Evolutionary conservation across 2,888 invertebrate species (phyloP).

Genomic region (Lepidonotus clava): DNA sequence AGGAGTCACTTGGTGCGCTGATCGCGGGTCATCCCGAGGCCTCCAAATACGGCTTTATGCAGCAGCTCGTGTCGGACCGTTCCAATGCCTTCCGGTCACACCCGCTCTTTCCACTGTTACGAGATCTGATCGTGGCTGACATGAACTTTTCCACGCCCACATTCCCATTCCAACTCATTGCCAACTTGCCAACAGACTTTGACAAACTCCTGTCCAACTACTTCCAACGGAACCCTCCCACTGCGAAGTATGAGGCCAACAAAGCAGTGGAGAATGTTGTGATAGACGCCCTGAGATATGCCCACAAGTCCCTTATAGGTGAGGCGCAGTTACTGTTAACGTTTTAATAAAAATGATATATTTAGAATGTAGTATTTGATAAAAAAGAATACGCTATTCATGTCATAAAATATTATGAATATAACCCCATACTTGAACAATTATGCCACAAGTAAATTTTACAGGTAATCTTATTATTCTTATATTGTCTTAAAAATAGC

Average conservation of each 20-base stretch:
- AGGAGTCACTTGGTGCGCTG: not conserved
- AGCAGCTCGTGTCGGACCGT: constrained; percentile 76
- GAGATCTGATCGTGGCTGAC: constrained; percentile 80
- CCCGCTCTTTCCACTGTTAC: constrained; percentile 78
- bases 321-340: too few species aligned
- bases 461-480: not conserved
- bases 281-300: constrained; percentile 78
- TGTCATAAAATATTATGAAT: too few species aligned
- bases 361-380: too few species aligned
- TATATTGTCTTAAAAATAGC: too few species aligned
- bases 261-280: constrained; percentile 78
- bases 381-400: too few species aligned
- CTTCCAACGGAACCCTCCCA: constrained; percentile 74
- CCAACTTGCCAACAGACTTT: constrained; percentile 78
- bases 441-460: too few species aligned
- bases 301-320: constrained; percentile 79
- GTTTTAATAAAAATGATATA: too few species aligned
- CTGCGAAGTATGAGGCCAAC: constrained; percentile 76
- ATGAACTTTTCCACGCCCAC: constrained; percentile 79
- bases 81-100: constrained; percentile 79
- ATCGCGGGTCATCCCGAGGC: constrained; percentile 13
- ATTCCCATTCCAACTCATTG: constrained; percentile 79
- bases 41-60: constrained; percentile 71
- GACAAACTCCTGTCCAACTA: constrained; percentile 78
- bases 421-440: too few species aligned